Evolutionary conservation across 2,888 invertebrate species (phyloP).

Genomic region (Helobdella robusta): DNA sequence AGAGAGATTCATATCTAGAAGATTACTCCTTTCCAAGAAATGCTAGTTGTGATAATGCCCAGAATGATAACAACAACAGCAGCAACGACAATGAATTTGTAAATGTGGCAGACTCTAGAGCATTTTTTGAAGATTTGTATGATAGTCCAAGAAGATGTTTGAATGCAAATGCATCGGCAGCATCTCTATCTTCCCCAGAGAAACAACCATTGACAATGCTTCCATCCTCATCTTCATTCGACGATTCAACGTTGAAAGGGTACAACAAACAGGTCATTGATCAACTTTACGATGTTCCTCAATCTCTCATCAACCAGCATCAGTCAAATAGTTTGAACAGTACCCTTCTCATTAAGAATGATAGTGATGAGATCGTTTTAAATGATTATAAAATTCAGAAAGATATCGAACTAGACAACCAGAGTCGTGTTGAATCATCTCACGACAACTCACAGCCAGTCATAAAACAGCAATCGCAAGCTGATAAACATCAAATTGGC

Average conservation of each 20-base stretch:
- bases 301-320: background rate
- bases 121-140: constrained; percentile 25
- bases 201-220: no score
- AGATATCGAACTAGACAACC: background rate
- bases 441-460: background rate
- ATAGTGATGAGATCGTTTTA: background rate
- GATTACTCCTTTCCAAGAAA: constrained; percentile 29
- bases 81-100: background rate
- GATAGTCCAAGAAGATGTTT: constrained; percentile 25
- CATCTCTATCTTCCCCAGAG: no score
- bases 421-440: background rate
- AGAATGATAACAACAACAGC: background rate
- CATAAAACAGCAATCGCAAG: background rate
- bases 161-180: no score
- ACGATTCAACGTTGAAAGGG: background rate
- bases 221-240: no score
- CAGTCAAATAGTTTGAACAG: background rate
- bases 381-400: no score
- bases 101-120: background rate
- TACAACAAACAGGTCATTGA: background rate
- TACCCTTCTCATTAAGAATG: background rate
- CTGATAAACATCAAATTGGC: background rate
- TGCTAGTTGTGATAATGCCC: background rate
- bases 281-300: constrained; percentile 13
- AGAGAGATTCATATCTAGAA: constrained; percentile 28